Base-by-base conservation (phyloP, 2,113 vertebrate species). In the Calonectris borealis region DNA sequence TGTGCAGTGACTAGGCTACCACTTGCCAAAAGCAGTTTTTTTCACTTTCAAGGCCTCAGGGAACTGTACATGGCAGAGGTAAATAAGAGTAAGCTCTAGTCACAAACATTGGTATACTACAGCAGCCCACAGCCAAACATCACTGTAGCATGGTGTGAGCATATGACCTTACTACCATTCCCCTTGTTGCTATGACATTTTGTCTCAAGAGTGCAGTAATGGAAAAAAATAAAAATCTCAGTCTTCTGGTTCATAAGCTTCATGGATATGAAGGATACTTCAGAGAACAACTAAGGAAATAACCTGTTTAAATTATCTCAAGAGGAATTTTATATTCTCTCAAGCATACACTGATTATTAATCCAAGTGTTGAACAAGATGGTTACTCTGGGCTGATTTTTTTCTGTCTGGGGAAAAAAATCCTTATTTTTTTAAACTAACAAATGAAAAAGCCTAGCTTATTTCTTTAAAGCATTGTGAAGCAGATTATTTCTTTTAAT, bases 211-310 rank as follows among this genome's bases (percentile, higher is more conserved):
- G 40, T 85, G 49, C 32, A 77, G 75, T 36, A 91, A 83, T 5
- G 40, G 38, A n/a, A 85, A 68, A 96, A 94, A 85, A 68, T 52
- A 64, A n/a, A 88, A 93, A 61, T 84, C 60, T 70, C 29, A 34
- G 48, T 84, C 71, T 94, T 94, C 48, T 62, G 16, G 9, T 85
- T 95, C 55, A 52, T 40, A 83, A 81, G 51, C 32, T 72, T 93
- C 44, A 75, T 7, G 49, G 22, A 83, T 40, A 81, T 27, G 38
- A 60, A 49, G 71, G 76, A 71, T 61, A 42, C 36, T 90, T 90
- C n/a, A 78, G 72, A 90, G 57, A 83, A 94, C 49, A 75, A 17
- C 51, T 72, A 94, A 91, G 72, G 64, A 96, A 97, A 91, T 81
- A 38, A 57, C 51, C 71, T 95, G 69, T 60, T 84, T 70, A 97